phyloP scores from a whole-genome alignment of 2,113 vertebrate genomes.

The Oryctolagus cuniculus region mOryCun1.1 NC_091453.1:29183001-29183500 shows the following conservation, averaged over 20 bases:
- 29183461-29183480: conserved; percentile 4
- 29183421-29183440: neutral
- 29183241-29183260: neutral
- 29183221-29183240: neutral
- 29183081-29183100: too few relatives aligned
- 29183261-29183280: neutral
- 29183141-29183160: neutral
- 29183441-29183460: neutral
- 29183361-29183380: neutral
- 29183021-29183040: too few relatives aligned
- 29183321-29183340: neutral
- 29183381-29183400: neutral
- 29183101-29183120: too few relatives aligned
- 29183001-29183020: too few relatives aligned
- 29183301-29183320: neutral
- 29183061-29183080: too few relatives aligned
- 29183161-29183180: neutral
- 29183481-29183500: neutral
- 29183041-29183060: too few relatives aligned
- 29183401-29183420: conserved; percentile 30
- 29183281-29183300: neutral
- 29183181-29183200: neutral
- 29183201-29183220: neutral
- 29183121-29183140: too few relatives aligned
- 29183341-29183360: neutral